A percentile compares a stretch with the other conserved stretches of the same genome.
Conservation (phyloP, 2,888 invertebrate species). For the Trisateles emortualis region DNA sequence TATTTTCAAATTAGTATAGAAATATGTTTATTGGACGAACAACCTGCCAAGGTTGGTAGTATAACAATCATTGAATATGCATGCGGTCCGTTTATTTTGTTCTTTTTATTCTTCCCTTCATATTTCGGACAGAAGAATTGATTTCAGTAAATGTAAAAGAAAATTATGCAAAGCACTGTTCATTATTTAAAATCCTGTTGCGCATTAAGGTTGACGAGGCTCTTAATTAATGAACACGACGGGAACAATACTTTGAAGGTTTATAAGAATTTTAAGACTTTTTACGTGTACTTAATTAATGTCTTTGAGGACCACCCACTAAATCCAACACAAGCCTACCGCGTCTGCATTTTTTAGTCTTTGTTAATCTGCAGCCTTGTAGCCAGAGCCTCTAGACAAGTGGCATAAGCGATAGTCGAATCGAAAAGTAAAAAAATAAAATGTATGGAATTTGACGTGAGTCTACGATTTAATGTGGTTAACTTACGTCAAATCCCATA, state of each 20-base stretch:
- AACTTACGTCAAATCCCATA: too few relatives aligned
- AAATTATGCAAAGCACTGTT: not conserved
- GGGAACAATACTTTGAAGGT: not conserved
- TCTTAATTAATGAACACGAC: not conserved
- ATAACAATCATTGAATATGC: not conserved
- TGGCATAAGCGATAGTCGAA: too few relatives aligned
- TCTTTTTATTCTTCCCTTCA: not conserved
- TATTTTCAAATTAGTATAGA: not conserved
- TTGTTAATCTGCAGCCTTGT: too few relatives aligned
- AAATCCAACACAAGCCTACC: too few relatives aligned
- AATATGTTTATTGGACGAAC: not conserved
- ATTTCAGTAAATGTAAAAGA: not conserved
- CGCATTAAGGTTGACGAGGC: not conserved
- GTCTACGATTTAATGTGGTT: too few relatives aligned
- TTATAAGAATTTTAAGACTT: not conserved
- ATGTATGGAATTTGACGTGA: too few relatives aligned
- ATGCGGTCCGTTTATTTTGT: not conserved
- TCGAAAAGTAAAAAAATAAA: too few relatives aligned
- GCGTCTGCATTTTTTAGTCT: too few relatives aligned
- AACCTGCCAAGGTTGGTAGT: not conserved
- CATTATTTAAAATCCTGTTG: not conserved
- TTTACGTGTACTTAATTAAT: not conserved
- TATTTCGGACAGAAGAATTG: not conserved
- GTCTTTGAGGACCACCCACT: too few relatives aligned
- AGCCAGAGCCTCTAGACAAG: too few relatives aligned